Evolutionary conservation across 2,888 invertebrate species (phyloP).

Genomic region (Chloroclysta siterata): DNA sequence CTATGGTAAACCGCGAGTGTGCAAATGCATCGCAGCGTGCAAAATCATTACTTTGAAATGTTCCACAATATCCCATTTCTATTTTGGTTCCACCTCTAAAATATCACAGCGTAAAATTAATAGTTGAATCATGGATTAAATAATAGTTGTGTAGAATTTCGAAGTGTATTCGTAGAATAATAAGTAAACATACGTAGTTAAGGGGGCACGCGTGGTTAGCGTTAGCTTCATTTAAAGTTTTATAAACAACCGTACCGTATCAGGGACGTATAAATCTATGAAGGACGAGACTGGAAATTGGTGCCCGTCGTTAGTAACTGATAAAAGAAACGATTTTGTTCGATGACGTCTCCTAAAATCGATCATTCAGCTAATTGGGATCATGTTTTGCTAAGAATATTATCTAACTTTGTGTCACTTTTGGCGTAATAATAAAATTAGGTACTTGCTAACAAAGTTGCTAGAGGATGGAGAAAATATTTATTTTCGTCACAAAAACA

Average conservation of each 20-base stretch:
- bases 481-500: too few species aligned
- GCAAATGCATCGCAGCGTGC: slow-evolving; percentile 50
- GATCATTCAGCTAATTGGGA: neutral
- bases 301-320: too few species aligned
- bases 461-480: neutral
- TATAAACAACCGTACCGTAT: slow-evolving; percentile 9
- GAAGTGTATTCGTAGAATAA: slow-evolving; percentile 40
- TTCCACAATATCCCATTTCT: slow-evolving; percentile 55
- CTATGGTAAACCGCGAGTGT: slow-evolving; percentile 51
- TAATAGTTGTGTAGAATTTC: slow-evolving; percentile 30
- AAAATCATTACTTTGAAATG: slow-evolving; percentile 51
- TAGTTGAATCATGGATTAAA: slow-evolving; percentile 39
- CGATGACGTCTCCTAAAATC: too few species aligned
- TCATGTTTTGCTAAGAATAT: too few species aligned
- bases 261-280: neutral
- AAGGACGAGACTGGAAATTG: too few species aligned
- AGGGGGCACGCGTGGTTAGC: slow-evolving; percentile 58
- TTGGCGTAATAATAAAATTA: too few species aligned
- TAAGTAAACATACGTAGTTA: slow-evolving; percentile 54
- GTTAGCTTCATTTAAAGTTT: slow-evolving; percentile 63
- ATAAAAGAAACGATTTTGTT: too few species aligned
- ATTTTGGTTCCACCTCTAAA: slow-evolving; percentile 46
- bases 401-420: too few species aligned
- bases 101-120: slow-evolving; percentile 44
- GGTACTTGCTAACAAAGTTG: neutral